phyloP scores from a whole-genome alignment of 2,888 invertebrate genomes.

The Slavum lentiscoides region DNA sequence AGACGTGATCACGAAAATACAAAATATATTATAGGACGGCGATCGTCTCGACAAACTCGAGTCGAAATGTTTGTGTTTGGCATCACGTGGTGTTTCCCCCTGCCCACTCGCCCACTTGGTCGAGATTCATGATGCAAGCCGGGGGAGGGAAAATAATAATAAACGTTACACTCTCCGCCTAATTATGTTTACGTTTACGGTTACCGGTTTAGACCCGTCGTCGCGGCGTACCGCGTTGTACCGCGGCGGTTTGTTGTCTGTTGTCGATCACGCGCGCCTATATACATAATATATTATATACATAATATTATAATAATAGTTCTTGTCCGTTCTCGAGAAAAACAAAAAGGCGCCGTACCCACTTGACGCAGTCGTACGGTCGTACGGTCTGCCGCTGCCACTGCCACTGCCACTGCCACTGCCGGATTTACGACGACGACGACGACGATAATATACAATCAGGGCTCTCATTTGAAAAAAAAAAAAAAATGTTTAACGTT shows the following conservation, averaged over 20 bases:
- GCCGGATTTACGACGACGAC: too few species aligned
- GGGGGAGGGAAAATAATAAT: not conserved
- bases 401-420: not conserved
- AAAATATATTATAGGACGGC: too few species aligned
- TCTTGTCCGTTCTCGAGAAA: slow-evolving; percentile 31
- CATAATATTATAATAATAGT: too few species aligned
- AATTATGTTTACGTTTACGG: slow-evolving; percentile 47
- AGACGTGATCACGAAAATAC: not conserved
- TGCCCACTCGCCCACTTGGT: not conserved
- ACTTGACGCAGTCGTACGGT: slow-evolving; percentile 21
- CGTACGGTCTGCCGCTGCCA: not conserved
- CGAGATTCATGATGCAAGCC: not conserved
- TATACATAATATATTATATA: too few species aligned
- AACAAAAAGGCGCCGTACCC: slow-evolving; percentile 53
- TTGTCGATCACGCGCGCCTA: slow-evolving; percentile 33
- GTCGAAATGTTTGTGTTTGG: slow-evolving; percentile 52
- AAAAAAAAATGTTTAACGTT: too few species aligned
- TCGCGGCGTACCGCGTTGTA: not conserved
- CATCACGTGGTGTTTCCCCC: slow-evolving; percentile 23
- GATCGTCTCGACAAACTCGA: slow-evolving; percentile 3
- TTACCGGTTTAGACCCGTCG: slow-evolving; percentile 10
- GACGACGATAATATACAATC: too few species aligned
- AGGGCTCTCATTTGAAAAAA: too few species aligned
- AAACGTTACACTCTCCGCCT: slow-evolving; percentile 14
- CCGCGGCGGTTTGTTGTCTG: slow-evolving; percentile 37